phyloP scores from a whole-genome alignment of 2,888 invertebrate genomes.

The Apamea anceps region DNA sequence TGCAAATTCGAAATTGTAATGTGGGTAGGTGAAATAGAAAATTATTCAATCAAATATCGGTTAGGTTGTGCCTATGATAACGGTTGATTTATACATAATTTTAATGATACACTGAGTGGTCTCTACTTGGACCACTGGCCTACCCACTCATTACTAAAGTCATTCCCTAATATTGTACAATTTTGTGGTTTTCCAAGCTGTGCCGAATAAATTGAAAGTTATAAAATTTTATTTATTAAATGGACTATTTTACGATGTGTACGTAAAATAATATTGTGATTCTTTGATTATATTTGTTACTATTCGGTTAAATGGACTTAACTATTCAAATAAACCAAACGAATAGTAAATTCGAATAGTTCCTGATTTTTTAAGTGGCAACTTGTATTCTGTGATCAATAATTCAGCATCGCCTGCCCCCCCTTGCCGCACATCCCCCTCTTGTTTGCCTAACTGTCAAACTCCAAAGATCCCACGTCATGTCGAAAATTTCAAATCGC shows the following conservation, averaged over 20 bases:
- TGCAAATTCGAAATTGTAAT: not conserved
- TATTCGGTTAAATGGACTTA: not conserved
- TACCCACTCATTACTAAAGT: not conserved
- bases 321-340: not conserved
- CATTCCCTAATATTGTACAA: not conserved
- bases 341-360: constrained; percentile 2
- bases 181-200: not conserved
- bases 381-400: constrained; percentile 20
- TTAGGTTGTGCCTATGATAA: not conserved
- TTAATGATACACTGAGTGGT: not conserved
- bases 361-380: constrained; percentile 6
- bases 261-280: not conserved
- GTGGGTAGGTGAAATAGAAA: not conserved
- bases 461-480: constrained; percentile 58
- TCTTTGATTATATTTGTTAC: too few species aligned
- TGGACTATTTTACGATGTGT: not conserved
- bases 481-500: constrained; percentile 37
- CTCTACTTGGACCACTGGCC: not conserved
- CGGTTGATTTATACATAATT: not conserved
- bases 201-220: not conserved
- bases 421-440: not conserved
- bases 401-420: not conserved
- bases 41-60: not conserved
- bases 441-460: constrained; percentile 27
- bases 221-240: not conserved